Evolutionary conservation across 2,888 invertebrate genomes (phyloP).

Genomic region (Parnassius mnemosyne): DNA sequence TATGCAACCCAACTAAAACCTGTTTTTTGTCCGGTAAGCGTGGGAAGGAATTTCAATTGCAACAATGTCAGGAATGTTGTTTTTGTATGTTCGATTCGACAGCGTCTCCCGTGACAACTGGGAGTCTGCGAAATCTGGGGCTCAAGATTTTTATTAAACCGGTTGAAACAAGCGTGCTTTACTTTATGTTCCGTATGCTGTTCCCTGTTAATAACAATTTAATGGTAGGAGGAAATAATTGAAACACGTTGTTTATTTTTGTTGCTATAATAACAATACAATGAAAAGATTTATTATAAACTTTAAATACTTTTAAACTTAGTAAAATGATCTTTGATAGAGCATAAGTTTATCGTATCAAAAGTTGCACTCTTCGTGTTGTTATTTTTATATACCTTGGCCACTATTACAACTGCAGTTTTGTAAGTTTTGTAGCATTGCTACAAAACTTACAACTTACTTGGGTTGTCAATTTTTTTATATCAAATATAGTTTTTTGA

Average conservation of each 20-base stretch:
- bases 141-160: constrained; percentile 8
- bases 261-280: background rate
- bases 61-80: constrained; percentile 37
- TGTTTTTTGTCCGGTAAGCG: constrained; percentile 71
- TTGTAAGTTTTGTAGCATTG: no score
- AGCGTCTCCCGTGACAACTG: constrained; percentile 7
- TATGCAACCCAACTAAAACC: constrained; percentile 69
- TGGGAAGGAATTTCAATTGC: constrained; percentile 70
- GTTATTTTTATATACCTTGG: no score
- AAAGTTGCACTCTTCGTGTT: no score
- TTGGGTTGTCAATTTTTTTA: no score
- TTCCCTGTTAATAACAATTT: background rate
- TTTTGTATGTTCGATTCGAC: constrained; percentile 14
- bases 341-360: no score
- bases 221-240: no score
- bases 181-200: constrained; percentile 3
- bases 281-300: background rate
- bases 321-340: no score
- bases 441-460: no score
- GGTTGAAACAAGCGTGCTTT: constrained; percentile 14
- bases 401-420: no score
- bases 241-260: background rate
- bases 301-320: no score
- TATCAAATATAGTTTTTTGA: no score
- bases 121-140: constrained; percentile 17